Base-by-base conservation (phyloP, 2,888 invertebrate genomes). In the Luperina nickerlii region DNA sequence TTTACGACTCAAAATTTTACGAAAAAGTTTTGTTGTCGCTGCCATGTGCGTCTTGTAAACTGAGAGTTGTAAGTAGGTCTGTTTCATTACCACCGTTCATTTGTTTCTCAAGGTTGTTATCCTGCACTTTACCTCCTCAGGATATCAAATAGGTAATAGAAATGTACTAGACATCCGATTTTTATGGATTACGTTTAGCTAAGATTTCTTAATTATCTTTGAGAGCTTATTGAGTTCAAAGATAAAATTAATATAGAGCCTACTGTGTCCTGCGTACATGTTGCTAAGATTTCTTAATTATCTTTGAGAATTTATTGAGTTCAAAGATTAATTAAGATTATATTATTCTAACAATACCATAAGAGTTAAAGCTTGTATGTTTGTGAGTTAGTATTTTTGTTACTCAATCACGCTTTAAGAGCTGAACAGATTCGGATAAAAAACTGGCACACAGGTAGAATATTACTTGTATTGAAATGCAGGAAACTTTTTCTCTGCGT, bases 131-230 rank as follows among this genome's bases (percentile, higher is more conserved):
- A 6, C 48, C 15, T 83, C 24, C 48, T 20, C n/a, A 51, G 65
- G 60, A 81, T 83, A 81, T 83, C 13, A 83, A 81, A 78, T 70
- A 83, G 13, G 27, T 83, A 69, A 83, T 81, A 18, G 51, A 78
- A 83, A 69, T 77, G n/a, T 32, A 27, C n/a, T 48, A 76, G 15
- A n/a, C 24, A 75, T 76, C 48, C 63, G 15, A 63, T 42, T 48
- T 15, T 38, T 48, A 74, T 7, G 48, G 20, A 48, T 7, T 62
- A 3, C 3, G 2, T 51, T 6, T 20, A 27, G 18, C 20, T 20
- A 27, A 54, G n/a, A 63, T 63, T 80, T 48, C 8, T 45, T 51
- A 11, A 81, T 57, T 70, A n/a, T 54, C 9, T 69, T 62, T 32
- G 2, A 62, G 42, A 79, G 6, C 32, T 42, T 62, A 45, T 48